Evolutionary conservation across 2,797 vertebrate species (phyloP), one percentile per base, ranked within the genome.

Genomic region (Gymnoscopelus braueri): DNA sequence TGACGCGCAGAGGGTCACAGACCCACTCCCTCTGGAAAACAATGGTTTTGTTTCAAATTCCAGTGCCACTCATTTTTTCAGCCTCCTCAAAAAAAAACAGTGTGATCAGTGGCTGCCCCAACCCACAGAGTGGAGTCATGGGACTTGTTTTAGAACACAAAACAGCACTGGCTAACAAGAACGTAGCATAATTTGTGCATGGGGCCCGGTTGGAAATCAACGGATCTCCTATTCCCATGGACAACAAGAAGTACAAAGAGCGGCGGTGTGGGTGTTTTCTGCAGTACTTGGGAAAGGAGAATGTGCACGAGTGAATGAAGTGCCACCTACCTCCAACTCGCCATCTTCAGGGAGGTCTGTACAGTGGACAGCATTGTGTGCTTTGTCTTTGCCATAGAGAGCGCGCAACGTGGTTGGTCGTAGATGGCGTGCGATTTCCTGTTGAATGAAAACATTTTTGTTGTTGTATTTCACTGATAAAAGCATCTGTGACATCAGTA

Each of bases 301-400:
- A 26, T 59, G 54, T 58, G 57, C 29, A 24, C 26, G 56, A 48
- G 72, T 58, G n/a, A 65, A 58, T 89, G 56, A 52, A 54, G 60
- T 5, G 14, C 35, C 65, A 74, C 87, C 93, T 91, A 98, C 97
- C 95, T 99, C 97, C 78, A 98, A 70, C 14, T 94, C 83, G 2
- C 94, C 87, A 13, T 99, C 97, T 66, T 98, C 97, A 0, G 96
- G 95, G 53, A 98, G 94, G 83, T 98, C 96, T 0, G 96, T 97
- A 71, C 96, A 98, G 87, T 98, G 98, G 59, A 98, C 88, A 0
- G 93, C 94, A 65, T 98, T 98, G 78, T 95, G 96, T 78, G 97
- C 88, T 90, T 95, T 97, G 74, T 94, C 95, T 84, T 93, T 96
- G 48, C 97, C 97, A 2, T 95, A 98, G 13, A 92, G 60, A 23